Evolutionary conservation across 1,140 invertebrate species (phyloP), one percentile per base, ranked within the genome.

Genomic region (Helicoverpa armigera): DNA sequence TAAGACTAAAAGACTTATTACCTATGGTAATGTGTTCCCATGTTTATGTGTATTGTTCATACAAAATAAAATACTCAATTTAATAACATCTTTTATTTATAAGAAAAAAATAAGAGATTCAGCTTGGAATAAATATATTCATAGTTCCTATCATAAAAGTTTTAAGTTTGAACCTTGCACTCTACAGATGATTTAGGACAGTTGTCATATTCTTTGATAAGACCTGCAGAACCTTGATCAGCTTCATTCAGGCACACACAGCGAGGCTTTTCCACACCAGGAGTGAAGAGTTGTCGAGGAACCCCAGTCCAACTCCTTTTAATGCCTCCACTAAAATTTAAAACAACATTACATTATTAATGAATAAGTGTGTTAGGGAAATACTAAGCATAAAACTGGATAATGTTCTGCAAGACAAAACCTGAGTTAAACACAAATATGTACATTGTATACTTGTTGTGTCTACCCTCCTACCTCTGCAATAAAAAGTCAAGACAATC

Each of bases 261-360:
- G 23, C 97, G 95, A 58, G 96, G 96, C 50, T 94, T 93, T 77
- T 95, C 91, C 16, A 95, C 95, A 14, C 96, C 96, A 56, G 97
- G 96, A 76, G 96, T 95, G 87, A 96, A 98, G 9, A 98, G 95
- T 91, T 97, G 96, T 79, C 98, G 95, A 0, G 98, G 98, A 60
- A 98, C 96, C 18, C 98, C 98, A 31, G 95, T 94, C 98, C 98
- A 99, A 81, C 97, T 95, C 88, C 98, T 95, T 76, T 96, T 88
- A 75, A 98, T 96, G 63, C 98, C 98, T 79, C 98, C 98, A 95
- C 98, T 99, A 86, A 86, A 92, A 91, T 85, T 81, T 83, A 83
- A 56, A 35, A 69, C 12, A 50, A 56, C 11, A 18, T 67, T 16
- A 35, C 2, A 63, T 29, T 10, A 31, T 61, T 14, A 31, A 7